These are phyloP conservation scores for Lobophora halterata DNA, from an alignment of 2,888 invertebrate species.

Conservation along the genomic window DNA sequence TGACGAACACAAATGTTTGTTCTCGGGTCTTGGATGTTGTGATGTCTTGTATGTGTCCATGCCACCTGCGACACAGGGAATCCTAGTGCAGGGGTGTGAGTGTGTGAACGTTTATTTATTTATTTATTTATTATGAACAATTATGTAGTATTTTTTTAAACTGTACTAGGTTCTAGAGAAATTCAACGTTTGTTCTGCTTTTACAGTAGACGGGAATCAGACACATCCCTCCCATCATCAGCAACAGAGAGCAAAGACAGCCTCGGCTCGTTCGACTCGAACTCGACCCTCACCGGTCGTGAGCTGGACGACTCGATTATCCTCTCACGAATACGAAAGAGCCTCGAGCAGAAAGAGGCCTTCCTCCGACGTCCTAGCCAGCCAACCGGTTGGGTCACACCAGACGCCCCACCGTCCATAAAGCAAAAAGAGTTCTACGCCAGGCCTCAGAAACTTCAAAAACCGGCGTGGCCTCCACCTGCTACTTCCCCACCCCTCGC, in stretches of 20 bases:
- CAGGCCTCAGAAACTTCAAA: slow-evolving; percentile 88
- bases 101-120: too few species aligned
- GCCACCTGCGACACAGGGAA: too few species aligned
- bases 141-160: neutral
- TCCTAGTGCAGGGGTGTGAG: too few species aligned
- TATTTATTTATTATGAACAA: too few species aligned
- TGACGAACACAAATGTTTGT: too few species aligned
- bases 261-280: slow-evolving; percentile 84
- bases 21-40: too few species aligned
- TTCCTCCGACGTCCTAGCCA: slow-evolving; percentile 89
- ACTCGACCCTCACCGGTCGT: slow-evolving; percentile 84
- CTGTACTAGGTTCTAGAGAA: neutral
- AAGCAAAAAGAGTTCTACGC: slow-evolving; percentile 88
- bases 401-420: slow-evolving; percentile 73
- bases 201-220: slow-evolving; percentile 81
- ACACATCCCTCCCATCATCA: slow-evolving; percentile 82
- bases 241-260: slow-evolving; percentile 85
- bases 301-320: slow-evolving; percentile 86
- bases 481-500: slow-evolving; percentile 68
- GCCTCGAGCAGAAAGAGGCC: slow-evolving; percentile 94
- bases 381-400: slow-evolving; percentile 81
- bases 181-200: neutral
- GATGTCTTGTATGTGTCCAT: too few species aligned
- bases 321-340: slow-evolving; percentile 89
- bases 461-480: slow-evolving; percentile 86